Base-by-base conservation (phyloP, 1,140 invertebrate genomes). In the Drosophila kikkawai region DNA sequence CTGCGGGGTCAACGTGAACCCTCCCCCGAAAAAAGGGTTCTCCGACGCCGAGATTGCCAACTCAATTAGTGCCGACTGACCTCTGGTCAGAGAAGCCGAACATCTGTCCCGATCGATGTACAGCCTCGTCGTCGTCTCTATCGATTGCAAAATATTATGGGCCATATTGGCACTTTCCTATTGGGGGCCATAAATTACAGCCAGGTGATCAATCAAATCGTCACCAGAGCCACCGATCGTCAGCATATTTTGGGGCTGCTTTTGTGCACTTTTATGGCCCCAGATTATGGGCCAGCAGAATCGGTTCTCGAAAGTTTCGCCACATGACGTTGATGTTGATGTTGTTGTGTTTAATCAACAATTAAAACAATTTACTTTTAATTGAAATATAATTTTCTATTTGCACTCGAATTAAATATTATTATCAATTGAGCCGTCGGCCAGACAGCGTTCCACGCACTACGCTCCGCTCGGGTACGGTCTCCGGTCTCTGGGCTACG, bases 321-420 rank as follows among this genome's bases (percentile, higher is more conserved):
- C 78, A 80, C 69, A 80, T 80, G 69, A 74, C 64, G 64, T 66
- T 74, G 57, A 44, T 29, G 74, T 66, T 67, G 44, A 55, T 51
- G 75, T 58, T 51, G 75, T 58, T 32, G 53, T 75, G 71, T 83
- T 83, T 88, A 77, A 81, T 80, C 81, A 90, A 81, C 86, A 91
- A 90, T 88, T 91, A 90, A 85, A 86, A 88, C 83, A 88, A 91
- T 88, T 88, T 85, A 85, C 75, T 85, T 88, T 88, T 88, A 88
- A 88, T 88, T 88, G 85, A 84, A 82, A 88, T 90, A 90, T 88
- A 88, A 88, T 90, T 88, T 88, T 88, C 86, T 88, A 90, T 88
- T 88, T 88, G 81, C 85, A 88, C 85, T 79, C 79, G 86, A 88
- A 85, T 88, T 88, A 88, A 90, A 79, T 55, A 79, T 90, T 75